Base-by-base conservation (phyloP, 2,888 invertebrate species). In the Coremacera marginata region DNA sequence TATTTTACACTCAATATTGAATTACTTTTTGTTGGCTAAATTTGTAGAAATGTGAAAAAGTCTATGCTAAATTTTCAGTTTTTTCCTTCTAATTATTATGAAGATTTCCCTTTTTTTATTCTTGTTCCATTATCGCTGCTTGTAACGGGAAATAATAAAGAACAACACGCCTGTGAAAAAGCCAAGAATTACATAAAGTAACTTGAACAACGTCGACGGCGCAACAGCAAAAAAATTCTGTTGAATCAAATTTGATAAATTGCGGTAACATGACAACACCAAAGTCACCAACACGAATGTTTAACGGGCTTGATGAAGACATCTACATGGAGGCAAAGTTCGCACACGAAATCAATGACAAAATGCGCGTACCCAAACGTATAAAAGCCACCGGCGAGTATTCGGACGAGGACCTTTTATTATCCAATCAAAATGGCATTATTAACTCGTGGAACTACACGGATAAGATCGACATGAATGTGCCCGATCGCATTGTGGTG, bases 401-500 rank as follows among this genome's bases (percentile, higher is more conserved):
- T 82, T 91, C 91, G 27, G 94, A 93, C 84, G 92, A 93, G 75
- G 94, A 95, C 73, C 88, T 90, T 65, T 87, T 90, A 83, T 86
- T 91, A n/a, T 90, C 92, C 9, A 92, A 93, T 87, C 93, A 93
- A 81, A 89, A 91, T 75, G 89, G 88, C 0, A 81, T 87, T 72
- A 92, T 92, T 80, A 90, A 90, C 79, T 91, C 91, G 60, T 94
- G 94, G 94, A 91, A 91, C 82, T 92, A 92, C 86, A 91, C 91
- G 84, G 95, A 95, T 83, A 95, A 94, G 89, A 93, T 95, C 88
- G 94, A 95, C 83, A 98, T 98, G 98, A 94, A 94, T 86, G 97
- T 98, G 52, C 98, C 98, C 3, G 98, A 98, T 86, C 93, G 97
- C 86, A 98, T 98, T 88, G 91, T 98, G 82, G 95, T 98, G 67